Conservation (phyloP, 2,797 vertebrate species). For the Anomalospiza imberbis region DNA sequence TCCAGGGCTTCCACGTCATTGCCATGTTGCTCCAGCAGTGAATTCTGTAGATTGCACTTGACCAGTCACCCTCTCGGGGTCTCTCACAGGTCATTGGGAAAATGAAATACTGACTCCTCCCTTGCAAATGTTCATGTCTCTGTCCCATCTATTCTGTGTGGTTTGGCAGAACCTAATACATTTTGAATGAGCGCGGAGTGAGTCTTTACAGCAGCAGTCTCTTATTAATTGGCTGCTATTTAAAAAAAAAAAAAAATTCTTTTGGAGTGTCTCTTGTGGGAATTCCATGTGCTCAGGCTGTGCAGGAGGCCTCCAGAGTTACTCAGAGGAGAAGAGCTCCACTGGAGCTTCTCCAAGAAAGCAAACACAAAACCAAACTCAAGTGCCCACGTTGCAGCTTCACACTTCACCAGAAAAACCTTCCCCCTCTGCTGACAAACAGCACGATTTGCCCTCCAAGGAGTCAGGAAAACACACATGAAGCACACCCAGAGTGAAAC, state of each 20-base stretch:
- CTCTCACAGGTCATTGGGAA: not conserved
- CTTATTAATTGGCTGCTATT: constrained; percentile 16
- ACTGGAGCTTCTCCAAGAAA: constrained; percentile 35
- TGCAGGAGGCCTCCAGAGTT: constrained; percentile 17
- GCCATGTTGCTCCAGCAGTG: not conserved
- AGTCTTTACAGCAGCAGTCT: not conserved
- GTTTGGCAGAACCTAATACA: not conserved
- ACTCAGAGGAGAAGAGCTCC: constrained; percentile 3
- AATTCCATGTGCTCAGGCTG: constrained; percentile 29
- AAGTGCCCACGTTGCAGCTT: not conserved
- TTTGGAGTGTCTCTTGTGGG: constrained; percentile 21
- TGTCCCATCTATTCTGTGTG: not conserved
- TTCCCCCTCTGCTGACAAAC: not conserved
- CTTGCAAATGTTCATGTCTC: not conserved
- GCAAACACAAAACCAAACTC: not conserved
- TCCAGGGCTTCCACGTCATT: not conserved
- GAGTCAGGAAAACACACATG: not conserved
- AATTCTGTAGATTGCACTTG: not conserved
- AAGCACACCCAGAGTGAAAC: not conserved
- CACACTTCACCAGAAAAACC: not conserved
- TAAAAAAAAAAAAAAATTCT: not conserved
- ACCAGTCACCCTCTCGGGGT: not conserved
- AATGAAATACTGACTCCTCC: not conserved
- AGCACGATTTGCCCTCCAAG: not conserved
- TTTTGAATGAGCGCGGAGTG: not conserved